phyloP scores from a whole-genome alignment of 2,888 invertebrate species.

The Machimus rusticus region DNA sequence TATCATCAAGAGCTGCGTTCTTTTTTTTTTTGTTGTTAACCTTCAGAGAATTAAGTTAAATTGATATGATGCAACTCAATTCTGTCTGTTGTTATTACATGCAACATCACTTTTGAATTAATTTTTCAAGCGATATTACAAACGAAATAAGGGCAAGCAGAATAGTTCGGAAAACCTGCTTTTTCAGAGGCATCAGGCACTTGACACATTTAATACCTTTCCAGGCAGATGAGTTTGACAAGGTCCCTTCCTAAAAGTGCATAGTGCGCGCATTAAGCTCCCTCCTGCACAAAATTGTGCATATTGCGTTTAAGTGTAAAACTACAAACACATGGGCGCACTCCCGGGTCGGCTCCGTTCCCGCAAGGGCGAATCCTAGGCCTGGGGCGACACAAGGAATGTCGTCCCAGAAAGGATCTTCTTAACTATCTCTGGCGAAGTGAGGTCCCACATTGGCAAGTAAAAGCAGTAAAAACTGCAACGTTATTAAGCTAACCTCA shows the following conservation, averaged over 20 bases:
- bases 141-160: neutral
- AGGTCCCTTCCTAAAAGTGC: neutral
- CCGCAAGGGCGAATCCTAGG: neutral
- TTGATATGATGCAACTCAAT: neutral
- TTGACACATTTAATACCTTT: slow-evolving; percentile 30
- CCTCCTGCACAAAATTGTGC: neutral
- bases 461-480: slow-evolving; percentile 33
- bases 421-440: neutral
- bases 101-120: neutral
- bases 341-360: neutral
- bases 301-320: neutral
- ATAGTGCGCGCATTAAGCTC: neutral
- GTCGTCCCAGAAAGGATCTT: neutral
- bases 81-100: neutral
- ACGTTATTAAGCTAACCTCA: slow-evolving; percentile 33
- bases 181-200: slow-evolving; percentile 2
- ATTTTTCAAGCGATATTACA: neutral
- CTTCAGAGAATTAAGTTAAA: neutral
- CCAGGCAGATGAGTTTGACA: neutral
- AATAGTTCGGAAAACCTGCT: neutral
- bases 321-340: neutral
- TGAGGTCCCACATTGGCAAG: neutral
- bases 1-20: neutral
- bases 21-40: neutral
- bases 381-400: neutral